A percentile compares a stretch with the other conserved stretches of the same genome.
These are phyloP conservation scores for Peromyscus polionotus DNA, from an alignment of 2,113 vertebrate species.

Conservation along the genomic window DNA sequence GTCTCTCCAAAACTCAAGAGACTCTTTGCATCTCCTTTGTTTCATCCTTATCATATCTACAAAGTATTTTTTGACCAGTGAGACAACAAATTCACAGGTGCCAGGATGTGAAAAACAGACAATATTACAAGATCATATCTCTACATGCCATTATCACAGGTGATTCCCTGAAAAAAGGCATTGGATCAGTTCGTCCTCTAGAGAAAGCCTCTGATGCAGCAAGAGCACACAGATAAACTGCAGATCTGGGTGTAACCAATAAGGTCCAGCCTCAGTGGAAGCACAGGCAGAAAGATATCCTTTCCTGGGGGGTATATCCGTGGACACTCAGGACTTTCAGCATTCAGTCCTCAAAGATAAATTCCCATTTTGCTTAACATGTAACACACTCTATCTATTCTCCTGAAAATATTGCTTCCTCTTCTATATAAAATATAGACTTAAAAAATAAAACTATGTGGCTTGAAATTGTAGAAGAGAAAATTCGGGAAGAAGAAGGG, in stretches of 20 bases:
- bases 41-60: background rate
- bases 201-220: background rate
- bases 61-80: background rate
- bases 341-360: background rate
- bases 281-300: background rate
- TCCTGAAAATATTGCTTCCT: background rate
- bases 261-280: background rate
- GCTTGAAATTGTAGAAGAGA: background rate
- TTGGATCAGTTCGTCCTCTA: too few species aligned
- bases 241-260: rapidly evolving
- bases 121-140: background rate
- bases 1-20: background rate
- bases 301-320: background rate
- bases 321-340: background rate
- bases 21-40: background rate
- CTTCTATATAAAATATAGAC: background rate
- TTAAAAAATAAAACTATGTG: background rate
- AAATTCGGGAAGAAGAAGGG: background rate
- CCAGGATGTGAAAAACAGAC: background rate
- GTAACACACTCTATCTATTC: background rate
- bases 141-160: background rate
- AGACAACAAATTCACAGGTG: background rate
- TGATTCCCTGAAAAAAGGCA: background rate
- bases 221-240: background rate
- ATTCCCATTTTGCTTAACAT: background rate